These are phyloP conservation scores for Calameuta idolon DNA, from an alignment of 2,888 invertebrate genomes.

Conservation along the genomic window DNA sequence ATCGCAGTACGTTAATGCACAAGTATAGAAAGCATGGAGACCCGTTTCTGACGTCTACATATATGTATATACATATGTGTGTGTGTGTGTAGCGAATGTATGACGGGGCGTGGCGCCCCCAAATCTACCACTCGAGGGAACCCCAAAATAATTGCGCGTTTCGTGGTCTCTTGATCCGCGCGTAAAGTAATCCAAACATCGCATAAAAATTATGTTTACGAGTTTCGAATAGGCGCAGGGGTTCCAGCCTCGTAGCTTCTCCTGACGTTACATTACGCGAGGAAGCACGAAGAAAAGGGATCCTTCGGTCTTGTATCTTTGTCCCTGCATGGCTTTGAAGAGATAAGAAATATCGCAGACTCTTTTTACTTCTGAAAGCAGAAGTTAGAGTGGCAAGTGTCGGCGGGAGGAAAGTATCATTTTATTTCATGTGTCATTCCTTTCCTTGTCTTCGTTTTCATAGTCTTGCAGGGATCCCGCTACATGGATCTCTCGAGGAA, in stretches of 20 bases:
- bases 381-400: not conserved
- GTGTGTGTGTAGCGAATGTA: not conserved
- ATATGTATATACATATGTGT: not conserved
- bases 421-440: not conserved
- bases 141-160: slow-evolving; percentile 61
- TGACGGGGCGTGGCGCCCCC: slow-evolving; percentile 13
- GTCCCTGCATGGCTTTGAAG: not conserved
- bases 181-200: slow-evolving; percentile 63
- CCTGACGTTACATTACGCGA: not conserved
- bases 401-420: not conserved
- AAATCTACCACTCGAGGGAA: slow-evolving; percentile 16
- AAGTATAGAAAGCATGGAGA: not conserved
- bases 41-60: not conserved
- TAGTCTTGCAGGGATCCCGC: not conserved
- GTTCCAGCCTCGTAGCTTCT: not conserved
- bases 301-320: not conserved
- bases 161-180: slow-evolving; percentile 62
- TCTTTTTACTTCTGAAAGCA: not conserved
- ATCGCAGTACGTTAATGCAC: not conserved
- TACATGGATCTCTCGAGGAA: not conserved
- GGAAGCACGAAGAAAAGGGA: not conserved
- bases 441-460: not conserved
- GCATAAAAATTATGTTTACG: slow-evolving; percentile 66
- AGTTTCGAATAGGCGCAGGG: slow-evolving; percentile 56
- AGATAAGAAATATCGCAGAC: not conserved